Percentiles rank a stretch among this genome's conserved stretches.
phyloP scores from a whole-genome alignment of 2,888 invertebrate species.

The Nomada fucata region DNA sequence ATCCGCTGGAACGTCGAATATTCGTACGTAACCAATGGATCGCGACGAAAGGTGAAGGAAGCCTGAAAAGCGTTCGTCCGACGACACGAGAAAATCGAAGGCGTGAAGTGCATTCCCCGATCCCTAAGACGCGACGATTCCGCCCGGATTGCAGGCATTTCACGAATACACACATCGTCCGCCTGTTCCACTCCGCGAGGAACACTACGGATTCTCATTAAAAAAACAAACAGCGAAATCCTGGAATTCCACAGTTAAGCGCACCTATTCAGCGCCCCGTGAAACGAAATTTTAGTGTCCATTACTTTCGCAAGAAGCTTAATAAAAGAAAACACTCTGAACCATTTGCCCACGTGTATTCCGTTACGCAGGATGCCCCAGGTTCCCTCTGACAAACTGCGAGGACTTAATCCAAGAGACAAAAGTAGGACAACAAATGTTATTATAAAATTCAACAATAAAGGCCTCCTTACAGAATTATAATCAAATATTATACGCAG shows the following conservation, averaged over 20 bases:
- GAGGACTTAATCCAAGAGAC: no score
- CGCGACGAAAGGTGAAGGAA: not conserved
- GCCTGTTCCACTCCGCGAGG: not conserved
- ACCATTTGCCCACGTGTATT: no score
- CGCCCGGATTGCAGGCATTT: slow-evolving; percentile 33
- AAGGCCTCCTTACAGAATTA: no score
- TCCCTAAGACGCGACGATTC: slow-evolving; percentile 18
- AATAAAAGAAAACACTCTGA: no score
- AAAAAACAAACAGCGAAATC: slow-evolving; percentile 24
- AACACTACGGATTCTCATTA: slow-evolving; percentile 35
- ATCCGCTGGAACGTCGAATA: not conserved
- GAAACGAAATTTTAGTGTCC: not conserved
- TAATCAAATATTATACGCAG: no score
- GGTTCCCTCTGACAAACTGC: no score
- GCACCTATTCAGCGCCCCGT: slow-evolving; percentile 7
- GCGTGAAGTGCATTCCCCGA: slow-evolving; percentile 11
- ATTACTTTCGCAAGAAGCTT: not conserved
- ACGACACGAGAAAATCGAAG: not conserved
- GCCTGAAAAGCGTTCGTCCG: not conserved
- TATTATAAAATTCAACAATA: no score
- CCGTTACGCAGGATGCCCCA: no score
- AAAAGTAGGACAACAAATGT: no score
- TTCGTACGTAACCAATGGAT: not conserved
- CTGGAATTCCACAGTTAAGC: not conserved
- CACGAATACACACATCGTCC: slow-evolving; percentile 2